These are phyloP conservation scores for Heliconius eleuchia DNA, from an alignment of 1,140 invertebrate species.

Conservation along the genomic window DNA sequence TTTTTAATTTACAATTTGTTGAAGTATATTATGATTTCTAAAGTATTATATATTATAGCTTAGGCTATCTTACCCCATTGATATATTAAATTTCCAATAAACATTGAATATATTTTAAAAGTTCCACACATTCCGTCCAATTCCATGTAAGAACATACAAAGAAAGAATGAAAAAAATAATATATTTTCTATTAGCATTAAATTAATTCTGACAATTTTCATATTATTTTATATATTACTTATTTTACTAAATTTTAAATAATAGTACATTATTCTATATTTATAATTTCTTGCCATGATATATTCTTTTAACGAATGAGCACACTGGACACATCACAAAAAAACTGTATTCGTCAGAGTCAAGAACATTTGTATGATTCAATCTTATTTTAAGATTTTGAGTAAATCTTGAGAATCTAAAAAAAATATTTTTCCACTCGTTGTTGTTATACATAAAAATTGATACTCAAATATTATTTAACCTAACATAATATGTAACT, in stretches of 20 bases:
- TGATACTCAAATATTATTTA: background rate
- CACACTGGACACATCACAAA: background rate
- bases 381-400: background rate
- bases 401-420: background rate
- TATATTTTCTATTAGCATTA: background rate
- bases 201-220: background rate
- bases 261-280: too few species aligned
- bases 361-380: background rate
- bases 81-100: too few species aligned
- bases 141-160: too few species aligned
- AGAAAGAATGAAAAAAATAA: too few species aligned
- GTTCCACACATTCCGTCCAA: too few species aligned
- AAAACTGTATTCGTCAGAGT: background rate
- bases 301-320: background rate
- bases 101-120: too few species aligned
- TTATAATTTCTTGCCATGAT: too few species aligned
- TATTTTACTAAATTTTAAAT: background rate
- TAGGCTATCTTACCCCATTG: too few species aligned
- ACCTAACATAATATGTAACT: background rate
- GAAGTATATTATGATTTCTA: too few species aligned
- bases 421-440: background rate
- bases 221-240: background rate
- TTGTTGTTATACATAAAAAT: background rate
- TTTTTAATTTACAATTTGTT: too few species aligned
- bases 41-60: too few species aligned